Base-by-base conservation (phyloP, 1,140 invertebrate species). In the Mizuhopecten yessoensis region DNA sequence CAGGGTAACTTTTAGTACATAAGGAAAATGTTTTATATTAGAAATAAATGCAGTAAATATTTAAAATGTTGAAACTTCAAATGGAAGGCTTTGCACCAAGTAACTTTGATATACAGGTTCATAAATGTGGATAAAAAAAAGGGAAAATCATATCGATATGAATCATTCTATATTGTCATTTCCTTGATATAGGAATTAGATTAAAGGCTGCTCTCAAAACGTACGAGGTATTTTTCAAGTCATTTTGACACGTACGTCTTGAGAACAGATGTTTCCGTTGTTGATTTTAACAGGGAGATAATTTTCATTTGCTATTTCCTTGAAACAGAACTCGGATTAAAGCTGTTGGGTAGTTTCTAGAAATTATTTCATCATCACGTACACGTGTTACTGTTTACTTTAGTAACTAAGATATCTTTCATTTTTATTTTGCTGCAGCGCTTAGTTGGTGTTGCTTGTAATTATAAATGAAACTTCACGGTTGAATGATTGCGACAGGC, bases 381-480 rank as follows among this genome's bases (percentile, higher is more conserved):
- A 57, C 45, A 57, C 36, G 13, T 45, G 9, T 75, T 75, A 2
- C 11, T n/a, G 15, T 23, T 75, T 5, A 75, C 57, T 75, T 29
- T 5, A 7, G 57, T 1, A 29, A 75, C 57, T 29, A 75, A 75
- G 57, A 75, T n/a, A n/a, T 75, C 15, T 0, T 75, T 39, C n/a
- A n/a, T n/a, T n/a, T n/a, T n/a, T n/a, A n/a, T 75, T 75, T 75
- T n/a, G 11, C 57, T 75, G n/a, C 57, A 75, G 23, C 57, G 11
- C 23, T n/a, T 29, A 29, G 7, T 75, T 75, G n/a, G 29, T 75
- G 57, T n/a, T 75, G 57, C 57, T 29, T 75, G n/a, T 75, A 75
- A 75, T 75, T 75, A 75, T 75, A 75, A 75, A 75, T 17, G 57
- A 75, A 75, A 75, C 17, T 75, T 75, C 57, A 29, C 57, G 57